Conservation (phyloP, 2,113 vertebrate genomes). For the Hemicordylus capensis region DNA sequence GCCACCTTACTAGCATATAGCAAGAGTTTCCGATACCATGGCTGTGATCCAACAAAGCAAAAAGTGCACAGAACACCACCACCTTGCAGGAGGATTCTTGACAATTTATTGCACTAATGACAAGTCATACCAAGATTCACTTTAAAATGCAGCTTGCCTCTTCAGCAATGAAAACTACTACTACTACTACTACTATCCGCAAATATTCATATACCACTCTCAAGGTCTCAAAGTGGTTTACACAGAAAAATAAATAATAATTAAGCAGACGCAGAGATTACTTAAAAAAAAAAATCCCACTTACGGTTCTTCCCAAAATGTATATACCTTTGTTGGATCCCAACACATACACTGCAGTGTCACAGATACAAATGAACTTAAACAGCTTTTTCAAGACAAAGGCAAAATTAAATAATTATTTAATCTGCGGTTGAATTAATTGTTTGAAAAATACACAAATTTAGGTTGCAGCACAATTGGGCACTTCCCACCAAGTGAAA, state of each 20-base stretch:
- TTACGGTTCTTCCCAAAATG: not conserved
- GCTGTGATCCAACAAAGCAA: constrained; percentile 2
- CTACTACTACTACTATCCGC: too few species aligned
- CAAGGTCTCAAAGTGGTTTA: too few species aligned
- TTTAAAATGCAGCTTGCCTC: not conserved
- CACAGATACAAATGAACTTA: constrained; percentile 62
- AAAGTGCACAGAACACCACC: not conserved
- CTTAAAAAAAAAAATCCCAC: not conserved
- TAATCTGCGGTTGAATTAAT: constrained; percentile 70
- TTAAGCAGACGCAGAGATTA: not conserved
- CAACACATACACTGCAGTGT: constrained; percentile 50
- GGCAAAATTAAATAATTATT: constrained; percentile 70
- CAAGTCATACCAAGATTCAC: not conserved
- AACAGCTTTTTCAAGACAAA: constrained; percentile 69
- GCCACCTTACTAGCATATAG: constrained; percentile 42
- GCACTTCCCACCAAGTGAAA: constrained; percentile 19
- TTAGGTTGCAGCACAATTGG: not conserved
- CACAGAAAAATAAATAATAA: too few species aligned
- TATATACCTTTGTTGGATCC: not conserved
- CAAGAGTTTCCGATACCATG: constrained; percentile 56
- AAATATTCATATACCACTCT: too few species aligned
- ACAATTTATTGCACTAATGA: not conserved
- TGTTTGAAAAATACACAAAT: constrained; percentile 55
- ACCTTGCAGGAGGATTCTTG: not conserved
- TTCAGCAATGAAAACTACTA: not conserved